A percentile compares a stretch with the other conserved stretches of the same genome.
Evolutionary conservation across 2,113 vertebrate genomes (phyloP).

Genomic region (Chionomys nivalis): DNA sequence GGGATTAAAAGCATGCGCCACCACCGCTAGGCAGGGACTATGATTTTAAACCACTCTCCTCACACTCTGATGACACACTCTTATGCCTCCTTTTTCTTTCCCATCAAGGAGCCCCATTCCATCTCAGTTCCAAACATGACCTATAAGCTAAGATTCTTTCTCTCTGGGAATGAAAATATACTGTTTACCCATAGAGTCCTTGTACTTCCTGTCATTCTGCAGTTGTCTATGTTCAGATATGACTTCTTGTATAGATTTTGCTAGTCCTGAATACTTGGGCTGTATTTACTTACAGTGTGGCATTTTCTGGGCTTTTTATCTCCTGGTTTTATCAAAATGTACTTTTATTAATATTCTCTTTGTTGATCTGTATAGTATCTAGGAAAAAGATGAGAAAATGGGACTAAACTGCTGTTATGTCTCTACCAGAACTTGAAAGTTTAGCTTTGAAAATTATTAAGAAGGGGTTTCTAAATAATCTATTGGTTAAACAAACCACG

Average conservation of each 20-base stretch:
- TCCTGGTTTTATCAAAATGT: constrained; percentile 20
- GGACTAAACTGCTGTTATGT: constrained; percentile 36
- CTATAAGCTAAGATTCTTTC: background rate
- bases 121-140: background rate
- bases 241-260: background rate
- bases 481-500: background rate
- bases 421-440: constrained; percentile 55
- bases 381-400: constrained; percentile 49
- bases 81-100: constrained; percentile 29
- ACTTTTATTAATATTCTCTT: constrained; percentile 20
- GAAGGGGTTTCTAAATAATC: constrained; percentile 51
- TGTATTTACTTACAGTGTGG: constrained; percentile 48
- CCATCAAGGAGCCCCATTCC: background rate
- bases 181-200: background rate
- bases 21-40: background rate
- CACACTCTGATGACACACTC: background rate
- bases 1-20: background rate
- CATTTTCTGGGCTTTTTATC: constrained; percentile 38
- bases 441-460: constrained; percentile 46
- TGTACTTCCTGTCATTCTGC: background rate
- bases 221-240: background rate
- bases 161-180: constrained; percentile 24
- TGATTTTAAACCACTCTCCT: background rate
- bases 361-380: constrained; percentile 47
- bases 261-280: constrained; percentile 20